phyloP scores from a whole-genome alignment of 2,888 invertebrate species.

The Caenorhabditis zanzibari region DNA sequence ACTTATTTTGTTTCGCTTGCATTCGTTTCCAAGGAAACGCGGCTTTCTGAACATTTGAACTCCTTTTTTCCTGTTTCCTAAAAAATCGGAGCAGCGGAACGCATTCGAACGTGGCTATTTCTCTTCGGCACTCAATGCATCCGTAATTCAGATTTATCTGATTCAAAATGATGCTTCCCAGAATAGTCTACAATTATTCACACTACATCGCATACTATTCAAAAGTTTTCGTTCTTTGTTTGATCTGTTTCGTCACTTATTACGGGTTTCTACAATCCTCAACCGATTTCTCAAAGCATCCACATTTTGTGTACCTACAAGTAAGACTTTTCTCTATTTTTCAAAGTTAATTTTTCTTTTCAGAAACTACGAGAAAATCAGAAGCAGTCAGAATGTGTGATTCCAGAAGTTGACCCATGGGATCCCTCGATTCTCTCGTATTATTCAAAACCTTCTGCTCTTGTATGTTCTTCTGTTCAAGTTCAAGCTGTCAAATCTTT shows the following conservation, averaged over 20 bases:
- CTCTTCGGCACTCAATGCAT: background rate
- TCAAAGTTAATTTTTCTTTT: background rate
- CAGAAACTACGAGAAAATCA: slow-evolving; percentile 54
- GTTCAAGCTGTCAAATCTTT: slow-evolving; percentile 62
- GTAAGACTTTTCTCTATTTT: background rate
- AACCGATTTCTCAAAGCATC: slow-evolving; percentile 43
- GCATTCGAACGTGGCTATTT: background rate
- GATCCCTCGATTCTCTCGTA: slow-evolving; percentile 74
- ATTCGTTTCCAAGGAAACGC: slow-evolving; percentile 27
- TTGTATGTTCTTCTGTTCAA: slow-evolving; percentile 67
- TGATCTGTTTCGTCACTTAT: slow-evolving; percentile 15
- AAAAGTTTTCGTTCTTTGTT: slow-evolving; percentile 3
- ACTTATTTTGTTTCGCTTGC: slow-evolving; percentile 9
- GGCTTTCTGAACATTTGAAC: slow-evolving; percentile 40
- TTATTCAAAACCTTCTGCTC: slow-evolving; percentile 65
- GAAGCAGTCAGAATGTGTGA: slow-evolving; percentile 62
- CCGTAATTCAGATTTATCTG: background rate
- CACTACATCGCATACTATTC: slow-evolving; percentile 54
- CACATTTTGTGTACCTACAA: slow-evolving; percentile 54
- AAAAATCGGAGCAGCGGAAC: background rate
- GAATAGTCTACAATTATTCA: slow-evolving; percentile 40
- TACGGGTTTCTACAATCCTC: background rate
- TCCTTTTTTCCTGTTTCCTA: background rate
- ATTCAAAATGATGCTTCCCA: slow-evolving; percentile 2
- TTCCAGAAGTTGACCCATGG: slow-evolving; percentile 76